Conservation (phyloP, 2,797 vertebrate genomes). For the Enteromius paludinosus region DNA sequence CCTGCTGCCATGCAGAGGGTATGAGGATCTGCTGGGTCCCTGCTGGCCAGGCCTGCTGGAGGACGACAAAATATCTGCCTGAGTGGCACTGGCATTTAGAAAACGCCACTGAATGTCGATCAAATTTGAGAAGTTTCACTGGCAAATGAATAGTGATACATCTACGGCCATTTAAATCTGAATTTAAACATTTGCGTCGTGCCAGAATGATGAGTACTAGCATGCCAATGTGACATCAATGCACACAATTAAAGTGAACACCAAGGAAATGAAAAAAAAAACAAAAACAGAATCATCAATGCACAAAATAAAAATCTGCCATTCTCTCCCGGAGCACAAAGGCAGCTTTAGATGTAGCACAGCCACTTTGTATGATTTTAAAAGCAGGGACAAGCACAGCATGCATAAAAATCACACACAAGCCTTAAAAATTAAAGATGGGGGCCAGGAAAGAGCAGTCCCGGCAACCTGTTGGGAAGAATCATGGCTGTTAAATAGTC, state of each 20-base stretch:
- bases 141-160: constrained; percentile 21
- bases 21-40: constrained; percentile 97
- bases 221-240: constrained; percentile 43
- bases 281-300: constrained; percentile 3
- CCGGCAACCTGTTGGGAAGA: constrained; percentile 58
- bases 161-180: constrained; percentile 18
- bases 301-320: constrained; percentile 11
- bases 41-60: constrained; percentile 97
- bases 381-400: constrained; percentile 57
- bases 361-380: constrained; percentile 44
- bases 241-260: constrained; percentile 26
- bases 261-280: too few species aligned
- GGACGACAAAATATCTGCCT: constrained; percentile 42
- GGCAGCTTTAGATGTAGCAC: constrained; percentile 44
- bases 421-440: constrained; percentile 31
- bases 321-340: neutral
- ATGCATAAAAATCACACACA: constrained; percentile 47
- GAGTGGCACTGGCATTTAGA: constrained; percentile 47
- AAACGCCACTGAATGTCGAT: neutral
- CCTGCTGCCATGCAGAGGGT: constrained; percentile 97
- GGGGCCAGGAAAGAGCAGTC: constrained; percentile 64
- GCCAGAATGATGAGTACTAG: constrained; percentile 21
- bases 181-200: constrained; percentile 31
- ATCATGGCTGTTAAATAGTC: constrained; percentile 50
- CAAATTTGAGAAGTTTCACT: constrained; percentile 1